These are phyloP conservation scores for Loxodonta africana DNA, from an alignment of 2,113 vertebrate genomes.

Conservation along the genomic window DNA sequence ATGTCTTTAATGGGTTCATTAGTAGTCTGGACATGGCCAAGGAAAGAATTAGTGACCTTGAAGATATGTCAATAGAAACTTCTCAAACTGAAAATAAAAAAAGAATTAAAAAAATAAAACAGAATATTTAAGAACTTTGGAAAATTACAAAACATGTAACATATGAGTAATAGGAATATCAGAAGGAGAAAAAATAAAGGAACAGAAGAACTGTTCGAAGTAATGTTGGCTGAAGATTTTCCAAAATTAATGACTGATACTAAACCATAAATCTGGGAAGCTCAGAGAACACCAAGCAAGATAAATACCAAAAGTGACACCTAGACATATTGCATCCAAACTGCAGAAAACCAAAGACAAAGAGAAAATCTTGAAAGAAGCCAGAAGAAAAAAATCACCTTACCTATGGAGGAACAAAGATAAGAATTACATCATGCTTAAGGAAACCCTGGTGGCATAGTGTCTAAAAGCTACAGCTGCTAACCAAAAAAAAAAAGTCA, in stretches of 20 bases:
- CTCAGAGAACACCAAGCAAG: not conserved
- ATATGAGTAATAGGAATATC: not conserved
- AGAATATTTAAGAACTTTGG: not conserved
- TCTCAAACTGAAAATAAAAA: not conserved
- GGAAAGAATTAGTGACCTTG: not conserved
- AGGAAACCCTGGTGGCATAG: too few species aligned
- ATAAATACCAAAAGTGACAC: not conserved
- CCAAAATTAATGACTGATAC: too few species aligned
- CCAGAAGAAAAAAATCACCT: not conserved
- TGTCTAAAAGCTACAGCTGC: too few species aligned
- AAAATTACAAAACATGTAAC: not conserved
- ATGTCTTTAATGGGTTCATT: not conserved
- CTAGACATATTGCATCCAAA: not conserved
- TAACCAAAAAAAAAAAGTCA: too few species aligned
- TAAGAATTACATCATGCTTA: not conserved
- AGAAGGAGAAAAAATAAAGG: not conserved
- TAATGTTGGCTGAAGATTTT: too few species aligned
- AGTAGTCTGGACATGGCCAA: not conserved
- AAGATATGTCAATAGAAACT: not conserved
- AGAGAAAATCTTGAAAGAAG: not conserved
- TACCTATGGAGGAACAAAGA: not conserved
- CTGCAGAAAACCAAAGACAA: not conserved
- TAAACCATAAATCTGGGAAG: too few species aligned
- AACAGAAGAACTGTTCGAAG: too few species aligned
- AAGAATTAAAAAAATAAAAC: not conserved